Conservation (phyloP, 92 coral and sea anemone genomes). For the Epizoanthus ramosus region DNA sequence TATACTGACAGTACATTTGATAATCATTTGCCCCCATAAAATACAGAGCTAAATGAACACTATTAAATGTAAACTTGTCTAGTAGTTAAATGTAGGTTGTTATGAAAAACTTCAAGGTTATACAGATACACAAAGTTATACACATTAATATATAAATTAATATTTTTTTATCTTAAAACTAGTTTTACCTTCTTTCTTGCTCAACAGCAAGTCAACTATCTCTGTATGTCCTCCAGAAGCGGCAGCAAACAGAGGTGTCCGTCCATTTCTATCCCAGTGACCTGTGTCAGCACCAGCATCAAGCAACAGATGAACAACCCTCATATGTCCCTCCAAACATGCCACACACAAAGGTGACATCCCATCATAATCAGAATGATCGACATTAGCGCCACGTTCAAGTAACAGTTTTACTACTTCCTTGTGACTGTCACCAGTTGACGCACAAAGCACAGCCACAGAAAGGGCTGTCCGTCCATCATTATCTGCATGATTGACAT, state of each 20-base stretch:
- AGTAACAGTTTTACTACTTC: constrained; percentile 81
- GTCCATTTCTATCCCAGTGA: constrained; percentile 99
- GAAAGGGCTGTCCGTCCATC: constrained; percentile 98
- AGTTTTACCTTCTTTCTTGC: constrained; percentile 70
- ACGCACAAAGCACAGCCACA: constrained; percentile 86
- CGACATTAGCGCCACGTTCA: constrained; percentile 77
- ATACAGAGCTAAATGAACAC: too few species aligned
- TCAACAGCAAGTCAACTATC: constrained; percentile 75
- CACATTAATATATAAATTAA: neutral
- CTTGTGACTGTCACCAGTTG: constrained; percentile 77
- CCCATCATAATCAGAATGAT: constrained; percentile 96
- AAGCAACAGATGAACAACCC: constrained; percentile 77
- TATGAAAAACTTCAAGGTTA: too few species aligned
- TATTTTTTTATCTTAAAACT: neutral
- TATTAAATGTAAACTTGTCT: too few species aligned
- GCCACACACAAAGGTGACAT: constrained; percentile 93
- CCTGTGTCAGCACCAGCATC: constrained; percentile 85
- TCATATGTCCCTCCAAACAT: constrained; percentile 85
- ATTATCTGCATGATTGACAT: constrained; percentile 91
- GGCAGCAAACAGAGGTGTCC: constrained; percentile 96
- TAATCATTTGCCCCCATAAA: too few species aligned
- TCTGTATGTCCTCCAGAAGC: constrained; percentile 95
- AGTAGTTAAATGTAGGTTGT: too few species aligned
- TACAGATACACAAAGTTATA: too few species aligned
- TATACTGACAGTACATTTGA: too few species aligned